These are phyloP conservation scores for Parnassius apollo DNA, from an alignment of 2,888 invertebrate genomes.

Conservation along the genomic window DNA sequence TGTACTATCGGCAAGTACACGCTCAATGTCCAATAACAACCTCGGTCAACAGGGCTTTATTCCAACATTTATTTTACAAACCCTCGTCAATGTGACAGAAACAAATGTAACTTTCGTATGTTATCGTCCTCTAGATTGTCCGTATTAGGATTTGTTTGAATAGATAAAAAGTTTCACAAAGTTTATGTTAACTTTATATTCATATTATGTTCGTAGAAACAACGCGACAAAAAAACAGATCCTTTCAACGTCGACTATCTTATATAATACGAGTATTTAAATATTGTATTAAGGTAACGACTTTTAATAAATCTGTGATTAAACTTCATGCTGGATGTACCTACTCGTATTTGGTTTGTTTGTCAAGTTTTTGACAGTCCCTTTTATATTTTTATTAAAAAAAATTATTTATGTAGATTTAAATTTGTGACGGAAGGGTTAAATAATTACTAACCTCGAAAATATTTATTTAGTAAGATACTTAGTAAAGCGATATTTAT, in stretches of 20 bases:
- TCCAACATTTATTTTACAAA: conserved; percentile 23
- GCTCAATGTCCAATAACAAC: conserved; percentile 13
- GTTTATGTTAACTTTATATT: conserved; percentile 1
- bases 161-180: conserved; percentile 15
- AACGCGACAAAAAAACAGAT: conserved; percentile 8
- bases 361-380: no score
- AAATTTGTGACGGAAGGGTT: no score
- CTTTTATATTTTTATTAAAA: no score
- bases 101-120: conserved; percentile 21
- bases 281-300: no score
- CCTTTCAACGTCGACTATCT: neutral
- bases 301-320: no score
- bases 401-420: no score
- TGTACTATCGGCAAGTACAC: conserved; percentile 11
- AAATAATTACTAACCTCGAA: no score
- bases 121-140: conserved; percentile 20
- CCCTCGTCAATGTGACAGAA: conserved; percentile 26
- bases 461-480: no score
- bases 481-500: no score
- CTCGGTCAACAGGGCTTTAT: conserved; percentile 14
- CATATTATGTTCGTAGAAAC: neutral
- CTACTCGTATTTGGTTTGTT: no score
- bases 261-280: neutral
- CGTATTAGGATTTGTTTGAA: conserved; percentile 12
- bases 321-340: no score